phyloP scores from a whole-genome alignment of 2,888 invertebrate species.

The Acanthopleura granulata region DNA sequence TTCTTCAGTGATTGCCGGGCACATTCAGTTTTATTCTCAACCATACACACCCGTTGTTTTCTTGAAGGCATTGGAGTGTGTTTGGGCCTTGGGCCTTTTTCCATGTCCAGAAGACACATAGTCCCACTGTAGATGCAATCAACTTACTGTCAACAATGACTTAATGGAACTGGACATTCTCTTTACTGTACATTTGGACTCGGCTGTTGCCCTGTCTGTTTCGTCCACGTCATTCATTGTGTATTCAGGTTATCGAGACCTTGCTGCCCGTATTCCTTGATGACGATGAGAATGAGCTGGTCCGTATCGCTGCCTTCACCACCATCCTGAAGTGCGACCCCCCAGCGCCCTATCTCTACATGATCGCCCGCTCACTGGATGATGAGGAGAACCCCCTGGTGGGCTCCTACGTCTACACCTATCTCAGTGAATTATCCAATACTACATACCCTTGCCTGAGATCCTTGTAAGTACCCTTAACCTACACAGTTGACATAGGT shows the following conservation, averaged over 20 bases:
- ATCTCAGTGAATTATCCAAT: conserved; percentile 40
- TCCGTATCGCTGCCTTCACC: conserved; percentile 66
- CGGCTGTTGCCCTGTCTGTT: neutral
- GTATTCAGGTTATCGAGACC: conserved; percentile 23
- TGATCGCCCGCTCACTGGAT: conserved; percentile 58
- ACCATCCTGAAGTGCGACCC: conserved; percentile 55
- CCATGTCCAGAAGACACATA: too few relatives aligned
- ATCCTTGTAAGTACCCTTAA: conserved; percentile 15
- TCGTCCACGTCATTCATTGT: neutral
- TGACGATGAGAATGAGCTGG: conserved; percentile 50
- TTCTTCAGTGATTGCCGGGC: too few relatives aligned
- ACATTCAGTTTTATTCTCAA: too few relatives aligned
- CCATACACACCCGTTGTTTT: too few relatives aligned
- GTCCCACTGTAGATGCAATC: too few relatives aligned
- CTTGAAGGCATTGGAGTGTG: too few relatives aligned
- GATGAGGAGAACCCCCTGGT: conserved; percentile 45
- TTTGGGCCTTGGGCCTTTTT: too few relatives aligned
- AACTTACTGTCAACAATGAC: too few relatives aligned
- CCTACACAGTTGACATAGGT: too few relatives aligned
- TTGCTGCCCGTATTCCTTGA: conserved; percentile 62
- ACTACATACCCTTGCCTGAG: conserved; percentile 35
- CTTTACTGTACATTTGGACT: neutral
- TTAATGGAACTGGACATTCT: too few relatives aligned
- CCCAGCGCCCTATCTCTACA: conserved; percentile 58
- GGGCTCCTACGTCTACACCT: conserved; percentile 41